These are phyloP conservation scores for Phaethon lepturus DNA, from an alignment of 2,113 vertebrate species.

Conservation along the genomic window DNA sequence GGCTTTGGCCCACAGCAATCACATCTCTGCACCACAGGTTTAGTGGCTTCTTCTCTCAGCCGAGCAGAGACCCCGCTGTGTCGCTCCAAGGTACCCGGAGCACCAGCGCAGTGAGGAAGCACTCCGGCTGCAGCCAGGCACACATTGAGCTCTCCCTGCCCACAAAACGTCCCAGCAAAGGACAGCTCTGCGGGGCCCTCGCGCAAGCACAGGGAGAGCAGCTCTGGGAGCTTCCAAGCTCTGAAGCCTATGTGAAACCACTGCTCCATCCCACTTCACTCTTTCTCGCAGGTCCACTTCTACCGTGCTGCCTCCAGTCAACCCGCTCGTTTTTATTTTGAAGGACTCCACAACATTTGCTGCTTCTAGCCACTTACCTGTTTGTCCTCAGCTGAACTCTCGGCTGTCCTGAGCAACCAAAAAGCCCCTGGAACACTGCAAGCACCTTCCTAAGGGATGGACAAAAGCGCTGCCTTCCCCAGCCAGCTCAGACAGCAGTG, in stretches of 20 bases:
- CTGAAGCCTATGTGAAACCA: rapidly evolving
- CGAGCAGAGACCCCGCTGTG: not conserved
- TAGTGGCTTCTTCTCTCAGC: not conserved
- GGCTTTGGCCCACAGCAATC: not conserved
- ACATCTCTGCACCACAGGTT: too few relatives aligned
- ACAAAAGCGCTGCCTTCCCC: not conserved
- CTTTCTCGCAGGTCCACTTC: not conserved
- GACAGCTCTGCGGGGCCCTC: not conserved
- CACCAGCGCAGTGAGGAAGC: not conserved
- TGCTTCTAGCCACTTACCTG: not conserved
- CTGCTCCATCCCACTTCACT: not conserved
- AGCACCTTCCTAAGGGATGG: not conserved
- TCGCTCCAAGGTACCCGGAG: not conserved
- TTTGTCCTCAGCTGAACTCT: not conserved
- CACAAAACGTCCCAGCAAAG: not conserved
- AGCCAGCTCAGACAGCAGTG: not conserved
- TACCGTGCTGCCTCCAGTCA: not conserved
- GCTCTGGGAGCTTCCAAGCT: not conserved
- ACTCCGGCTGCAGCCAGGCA: not conserved
- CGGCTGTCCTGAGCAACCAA: not conserved
- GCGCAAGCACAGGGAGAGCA: rapidly evolving
- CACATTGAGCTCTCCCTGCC: too few relatives aligned
- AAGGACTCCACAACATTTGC: not conserved
- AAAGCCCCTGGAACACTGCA: not conserved
- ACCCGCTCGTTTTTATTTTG: not conserved